Base-by-base conservation (phyloP, 2,888 invertebrate species). In the Belgica antarctica region DNA sequence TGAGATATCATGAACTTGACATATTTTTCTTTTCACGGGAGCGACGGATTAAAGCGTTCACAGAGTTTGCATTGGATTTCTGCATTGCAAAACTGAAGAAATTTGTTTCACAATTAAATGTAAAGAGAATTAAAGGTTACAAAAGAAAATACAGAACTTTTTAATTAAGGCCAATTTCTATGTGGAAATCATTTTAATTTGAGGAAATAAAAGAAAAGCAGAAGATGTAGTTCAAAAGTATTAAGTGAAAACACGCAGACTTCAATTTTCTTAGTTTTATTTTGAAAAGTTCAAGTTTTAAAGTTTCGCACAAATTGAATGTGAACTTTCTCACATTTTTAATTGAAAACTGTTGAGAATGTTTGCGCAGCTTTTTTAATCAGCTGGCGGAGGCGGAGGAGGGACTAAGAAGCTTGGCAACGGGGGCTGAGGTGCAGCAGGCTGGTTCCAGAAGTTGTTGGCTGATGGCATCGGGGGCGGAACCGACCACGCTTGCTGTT, bases 111-210 rank as follows among this genome's bases (percentile, higher is more conserved):
- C 52, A 52, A 52, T 4, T 52, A 19, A 52, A 52, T 52, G 52
- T 52, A 22, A 19, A 52, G 22, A 52, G 17, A 17, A 19, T 17
- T 52, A 17, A 52, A 17, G n/a, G n/a, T n/a, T n/a, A 22, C 52
- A 52, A 52, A 52, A 7, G 52, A 52, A 46, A n/a, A 52, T 41
- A 41, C n/a, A n/a, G 12, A 41, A 41, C 41, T 2, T 41, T 62
- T 31, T 62, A 62, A 62, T 62, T 62, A 62, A 34, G 62, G 34
- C 62, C 34, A 62, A 62, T 63, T 63, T 63, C 63, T 63, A 63
- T 41, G 41, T 63, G 63, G 63, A 31, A 31, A 52, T 52, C 52
- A 52, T 52, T 52, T 52, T 52, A 52, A 36, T 61, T 41, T 63
- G 63, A 63, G 28, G 36, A 63, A 63, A 36, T 62, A 63, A 63